Evolutionary conservation across 2,888 invertebrate species (phyloP).

Genomic region (Schizaphis graminum): DNA sequence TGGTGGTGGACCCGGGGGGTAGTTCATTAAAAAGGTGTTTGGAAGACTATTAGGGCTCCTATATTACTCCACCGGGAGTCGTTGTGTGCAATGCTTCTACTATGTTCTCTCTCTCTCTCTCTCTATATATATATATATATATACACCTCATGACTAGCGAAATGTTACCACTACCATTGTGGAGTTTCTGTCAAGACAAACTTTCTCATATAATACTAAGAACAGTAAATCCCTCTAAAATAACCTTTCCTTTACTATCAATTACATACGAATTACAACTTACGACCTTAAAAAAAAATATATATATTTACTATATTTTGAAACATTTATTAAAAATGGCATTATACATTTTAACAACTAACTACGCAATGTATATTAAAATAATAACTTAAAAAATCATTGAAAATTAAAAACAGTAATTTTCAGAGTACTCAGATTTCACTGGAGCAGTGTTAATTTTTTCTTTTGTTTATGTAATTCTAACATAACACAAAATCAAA

Average conservation of each 20-base stretch:
- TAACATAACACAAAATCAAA: neutral
- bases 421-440: neutral
- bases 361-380: neutral
- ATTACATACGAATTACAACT: slow-evolving; percentile 17
- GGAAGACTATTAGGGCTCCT: slow-evolving; percentile 79
- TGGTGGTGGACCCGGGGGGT: slow-evolving; percentile 70
- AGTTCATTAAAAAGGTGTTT: slow-evolving; percentile 84
- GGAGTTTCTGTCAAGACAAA: slow-evolving; percentile 58
- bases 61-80: slow-evolving; percentile 74
- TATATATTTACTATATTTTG: neutral
- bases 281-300: neutral
- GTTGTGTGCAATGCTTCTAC: slow-evolving; percentile 68
- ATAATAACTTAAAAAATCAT: neutral
- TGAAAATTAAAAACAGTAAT: neutral
- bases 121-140: slow-evolving; percentile 26
- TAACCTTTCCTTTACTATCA: slow-evolving; percentile 39
- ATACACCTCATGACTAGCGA: slow-evolving; percentile 49
- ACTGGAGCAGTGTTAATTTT: neutral
- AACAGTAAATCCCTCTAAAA: slow-evolving; percentile 51
- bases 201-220: slow-evolving; percentile 61
- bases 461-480: neutral
- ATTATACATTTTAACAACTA: neutral
- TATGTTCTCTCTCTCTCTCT: neutral
- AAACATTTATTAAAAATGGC: neutral
- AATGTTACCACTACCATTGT: slow-evolving; percentile 45